phyloP scores from a whole-genome alignment of 1,140 invertebrate genomes.

The Papilio xuthus region DNA sequence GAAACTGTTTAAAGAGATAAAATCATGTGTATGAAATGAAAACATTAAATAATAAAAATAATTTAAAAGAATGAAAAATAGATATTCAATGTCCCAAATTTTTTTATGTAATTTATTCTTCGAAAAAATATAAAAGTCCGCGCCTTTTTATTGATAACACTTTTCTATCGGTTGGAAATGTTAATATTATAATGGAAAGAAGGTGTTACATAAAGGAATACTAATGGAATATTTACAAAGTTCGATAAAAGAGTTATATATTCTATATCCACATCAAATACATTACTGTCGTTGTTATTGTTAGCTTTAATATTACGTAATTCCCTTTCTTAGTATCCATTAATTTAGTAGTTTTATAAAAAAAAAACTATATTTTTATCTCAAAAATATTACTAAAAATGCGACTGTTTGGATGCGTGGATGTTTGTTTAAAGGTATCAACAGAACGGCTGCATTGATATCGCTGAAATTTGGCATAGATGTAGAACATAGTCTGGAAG shows the following conservation, averaged over 20 bases:
- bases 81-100: neutral
- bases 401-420: too few species aligned
- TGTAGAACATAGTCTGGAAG: too few species aligned
- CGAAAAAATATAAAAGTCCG: neutral
- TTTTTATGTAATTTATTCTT: neutral
- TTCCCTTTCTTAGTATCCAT: neutral
- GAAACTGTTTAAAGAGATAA: too few species aligned
- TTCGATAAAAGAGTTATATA: neutral
- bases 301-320: neutral
- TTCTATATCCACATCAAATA: neutral
- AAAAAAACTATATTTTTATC: too few species aligned
- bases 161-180: neutral
- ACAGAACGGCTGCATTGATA: too few species aligned
- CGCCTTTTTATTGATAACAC: neutral
- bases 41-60: too few species aligned
- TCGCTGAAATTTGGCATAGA: too few species aligned
- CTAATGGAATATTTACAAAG: slow-evolving; percentile 16
- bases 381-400: too few species aligned
- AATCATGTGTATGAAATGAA: too few species aligned
- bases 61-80: neutral
- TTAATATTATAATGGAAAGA: neutral
- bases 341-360: neutral
- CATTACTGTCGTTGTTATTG: neutral
- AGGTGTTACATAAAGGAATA: slow-evolving; percentile 21
- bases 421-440: too few species aligned